phyloP scores from a whole-genome alignment of 2,113 vertebrate genomes.

The Opisthocomus hoazin region DNA sequence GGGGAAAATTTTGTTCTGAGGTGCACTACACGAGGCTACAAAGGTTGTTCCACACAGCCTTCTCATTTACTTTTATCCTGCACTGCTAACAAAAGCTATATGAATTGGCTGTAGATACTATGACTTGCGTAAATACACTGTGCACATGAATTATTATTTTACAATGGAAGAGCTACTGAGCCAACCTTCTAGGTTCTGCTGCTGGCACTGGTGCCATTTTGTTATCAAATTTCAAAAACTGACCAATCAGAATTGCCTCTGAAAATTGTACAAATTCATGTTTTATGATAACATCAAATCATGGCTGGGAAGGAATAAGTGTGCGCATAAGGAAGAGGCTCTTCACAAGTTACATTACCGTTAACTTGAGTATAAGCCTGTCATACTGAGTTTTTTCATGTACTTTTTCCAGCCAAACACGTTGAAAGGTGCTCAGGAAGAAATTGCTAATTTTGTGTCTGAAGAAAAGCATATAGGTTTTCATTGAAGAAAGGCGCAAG shows the following conservation, averaged over 20 bases:
- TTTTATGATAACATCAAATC: slow-evolving; percentile 70
- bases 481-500: slow-evolving; percentile 81
- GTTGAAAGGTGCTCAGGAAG: slow-evolving; percentile 96
- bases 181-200: not conserved
- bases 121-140: not conserved
- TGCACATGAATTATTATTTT: not conserved
- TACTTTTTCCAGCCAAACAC: slow-evolving; percentile 95
- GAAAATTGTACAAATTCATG: slow-evolving; percentile 78
- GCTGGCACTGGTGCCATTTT: not conserved
- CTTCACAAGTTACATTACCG: slow-evolving; percentile 89
- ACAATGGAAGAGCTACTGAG: not conserved
- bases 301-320: slow-evolving; percentile 72
- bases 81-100: not conserved
- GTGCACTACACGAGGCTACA: not conserved
- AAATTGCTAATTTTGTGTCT: slow-evolving; percentile 99
- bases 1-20: not conserved
- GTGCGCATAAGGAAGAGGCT: slow-evolving; percentile 71
- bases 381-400: slow-evolving; percentile 94
- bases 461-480: slow-evolving; percentile 88
- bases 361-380: slow-evolving; percentile 96
- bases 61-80: not conserved
- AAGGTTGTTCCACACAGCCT: not conserved
- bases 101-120: not conserved
- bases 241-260: slow-evolving; percentile 85
- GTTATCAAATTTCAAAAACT: slow-evolving; percentile 54